Evolutionary conservation across 2,797 vertebrate species (phyloP), one percentile per base, ranked within the genome.

Genomic region (Fundulus diaphanus): DNA sequence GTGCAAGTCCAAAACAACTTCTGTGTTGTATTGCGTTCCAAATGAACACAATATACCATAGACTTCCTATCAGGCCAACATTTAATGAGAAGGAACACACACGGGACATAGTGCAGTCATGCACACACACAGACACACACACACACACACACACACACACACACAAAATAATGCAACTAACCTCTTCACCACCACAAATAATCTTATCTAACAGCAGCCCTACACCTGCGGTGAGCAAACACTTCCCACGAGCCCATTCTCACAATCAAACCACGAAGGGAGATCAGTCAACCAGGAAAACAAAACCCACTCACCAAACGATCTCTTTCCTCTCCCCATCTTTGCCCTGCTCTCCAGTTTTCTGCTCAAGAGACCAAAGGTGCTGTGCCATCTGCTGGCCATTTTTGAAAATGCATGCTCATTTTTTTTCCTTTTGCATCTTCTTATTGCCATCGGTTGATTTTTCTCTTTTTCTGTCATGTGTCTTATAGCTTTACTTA

Each of bases 331-430:
- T 80, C 73, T 49, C 37, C 37, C 69, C 37, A 37, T 54, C 16
- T 56, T 35, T 54, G 52, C 65, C 61, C 61, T 74, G 37, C 70
- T 49, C 20, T 66, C 68, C 57, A 51, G 37, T 72, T 81, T 76
- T 20, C 12, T 56, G 57, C 82, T 80, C 40, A 24, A 1, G 78
- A 93, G 91, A 89, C 86, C 88, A 91, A 87, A 92, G 85, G 85
- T 84, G 83, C 89, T 90, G 80, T 90, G 93, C 93, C 92, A 93
- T 93, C 93, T 94, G 89, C 92, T 94, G 93, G 92, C 78, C 81
- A 85, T 73, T 59, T 82, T 69, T 27, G 33, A 77, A 89, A 92
- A 66, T 86, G 68, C 86, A 66, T 71, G 37, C 18, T 37, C 29
- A 42, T 40, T 72, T 76, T 6, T 7, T 31, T 16, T 3, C 11